phyloP scores from a whole-genome alignment of 2,888 invertebrate species.

The Holacanthella duospinosa region DNA sequence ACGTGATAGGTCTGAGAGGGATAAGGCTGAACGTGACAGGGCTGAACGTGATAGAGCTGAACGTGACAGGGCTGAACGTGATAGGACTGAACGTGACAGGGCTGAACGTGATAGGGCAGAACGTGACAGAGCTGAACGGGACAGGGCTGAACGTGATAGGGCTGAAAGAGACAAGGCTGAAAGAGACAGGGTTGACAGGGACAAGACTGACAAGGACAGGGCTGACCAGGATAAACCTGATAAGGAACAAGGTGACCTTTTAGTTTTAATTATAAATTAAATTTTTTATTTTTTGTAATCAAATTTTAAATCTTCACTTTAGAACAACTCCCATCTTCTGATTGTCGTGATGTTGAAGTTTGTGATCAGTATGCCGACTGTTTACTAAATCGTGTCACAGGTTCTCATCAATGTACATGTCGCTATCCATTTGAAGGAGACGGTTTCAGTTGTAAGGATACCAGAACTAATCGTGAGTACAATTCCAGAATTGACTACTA shows the following conservation, averaged over 20 bases:
- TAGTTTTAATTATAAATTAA: not conserved
- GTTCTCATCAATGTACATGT: slow-evolving; percentile 45
- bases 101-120: no score
- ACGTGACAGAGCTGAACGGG: no score
- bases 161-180: no score
- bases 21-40: no score
- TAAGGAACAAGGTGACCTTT: no score
- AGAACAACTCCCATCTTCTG: no score
- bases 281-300: not conserved
- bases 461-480: not conserved
- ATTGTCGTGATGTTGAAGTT: slow-evolving; percentile 57
- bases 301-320: not conserved
- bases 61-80: not conserved
- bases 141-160: no score
- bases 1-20: no score
- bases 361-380: slow-evolving; percentile 77
- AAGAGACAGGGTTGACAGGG: no score
- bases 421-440: slow-evolving; percentile 49
- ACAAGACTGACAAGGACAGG: no score
- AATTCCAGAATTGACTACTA: not conserved
- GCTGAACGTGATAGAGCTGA: no score
- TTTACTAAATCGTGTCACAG: slow-evolving; percentile 9
- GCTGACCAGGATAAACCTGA: no score
- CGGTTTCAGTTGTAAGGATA: slow-evolving; percentile 41
- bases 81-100: not conserved